Base-by-base conservation (phyloP, 2,888 invertebrate genomes). In the Herminia tarsipennalis region DNA sequence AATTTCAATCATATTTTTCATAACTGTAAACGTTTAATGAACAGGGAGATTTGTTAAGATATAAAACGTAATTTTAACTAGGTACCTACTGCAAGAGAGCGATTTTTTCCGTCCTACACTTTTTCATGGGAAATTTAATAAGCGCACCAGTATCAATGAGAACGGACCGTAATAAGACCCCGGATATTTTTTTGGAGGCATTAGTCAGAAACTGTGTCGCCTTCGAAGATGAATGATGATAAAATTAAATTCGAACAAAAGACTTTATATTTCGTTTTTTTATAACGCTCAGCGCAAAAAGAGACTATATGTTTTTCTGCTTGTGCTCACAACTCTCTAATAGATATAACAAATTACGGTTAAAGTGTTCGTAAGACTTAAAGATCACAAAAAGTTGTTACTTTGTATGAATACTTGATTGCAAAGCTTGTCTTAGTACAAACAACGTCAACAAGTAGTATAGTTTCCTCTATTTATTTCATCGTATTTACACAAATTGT, bases 61-160 rank as follows among this genome's bases (percentile, higher is more conserved):
- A 5, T 12, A 33, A 10, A 27, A 42, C 36, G 42, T 45, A 42
- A 59, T 55, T 49, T 58, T 35, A n/a, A n/a, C n/a, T n/a, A n/a
- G n/a, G n/a, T n/a, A n/a, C 44, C 33, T 50, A 59, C 29, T 52
- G n/a, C 40, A 48, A 56, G 29, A 45, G 28, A 44, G 47, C 49
- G 46, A 53, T 56, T 40, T 56, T 53, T 46, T 30, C 40, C 52
- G 47, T 36, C 38, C 48, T 46, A 59, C 63, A 63, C 53, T 70
- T 73, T 73, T 73, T 65, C 67, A 69, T 61, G 59, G 54, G 56
- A 66, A 73, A 70, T 73, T 73, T 72, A 73, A 73, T 73, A 73
- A 73, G 51, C 63, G 53, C 34, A 22, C 42, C 36, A 55, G 47
- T 60, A 63, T 67, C 64, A 59, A 66, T 66, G 37, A 51, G 35